Conservation (phyloP, 1,140 invertebrate species). For the Eupeodes corollae region DNA sequence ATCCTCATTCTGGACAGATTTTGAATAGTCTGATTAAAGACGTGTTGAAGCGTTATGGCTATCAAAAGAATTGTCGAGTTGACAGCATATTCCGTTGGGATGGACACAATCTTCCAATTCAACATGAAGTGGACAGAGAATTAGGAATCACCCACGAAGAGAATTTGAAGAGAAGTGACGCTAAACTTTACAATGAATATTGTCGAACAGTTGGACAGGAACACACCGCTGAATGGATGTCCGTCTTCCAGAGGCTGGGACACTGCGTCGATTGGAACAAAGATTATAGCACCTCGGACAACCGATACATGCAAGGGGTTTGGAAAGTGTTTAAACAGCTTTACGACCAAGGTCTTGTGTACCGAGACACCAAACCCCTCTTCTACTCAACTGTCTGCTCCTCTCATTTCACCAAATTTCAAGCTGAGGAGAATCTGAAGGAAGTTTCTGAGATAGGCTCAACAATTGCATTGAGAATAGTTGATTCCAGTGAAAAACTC, state of each 20-base stretch:
- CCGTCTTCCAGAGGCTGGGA: constrained; percentile 74
- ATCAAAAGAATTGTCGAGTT: constrained; percentile 64
- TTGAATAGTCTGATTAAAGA: constrained; percentile 76
- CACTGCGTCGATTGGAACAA: constrained; percentile 56
- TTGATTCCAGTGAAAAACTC: constrained; percentile 51
- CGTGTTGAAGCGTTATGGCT: constrained; percentile 67
- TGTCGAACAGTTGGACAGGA: constrained; percentile 92
- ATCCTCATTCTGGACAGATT: constrained; percentile 79
- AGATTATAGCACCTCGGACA: constrained; percentile 67
- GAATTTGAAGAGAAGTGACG: constrained; percentile 91
- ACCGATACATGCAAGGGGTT: constrained; percentile 66
- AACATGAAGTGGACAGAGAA: constrained; percentile 87
- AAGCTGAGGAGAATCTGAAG: constrained; percentile 95
- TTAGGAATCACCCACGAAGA: constrained; percentile 85
- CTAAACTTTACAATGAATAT: constrained; percentile 84
- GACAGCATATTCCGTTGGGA: constrained; percentile 93
- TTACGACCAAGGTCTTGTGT: constrained; percentile 69
- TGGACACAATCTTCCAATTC: constrained; percentile 94
- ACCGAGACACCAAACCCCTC: constrained; percentile 86
- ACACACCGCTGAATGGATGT: constrained; percentile 86
- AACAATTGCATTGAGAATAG: constrained; percentile 71
- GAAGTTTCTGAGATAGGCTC: constrained; percentile 90
- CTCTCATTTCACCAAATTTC: constrained; percentile 95
- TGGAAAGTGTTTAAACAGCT: constrained; percentile 63
- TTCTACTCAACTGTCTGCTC: constrained; percentile 91